Base-by-base conservation (phyloP, 1,140 invertebrate species). In the Oryctes rhinoceros region DNA sequence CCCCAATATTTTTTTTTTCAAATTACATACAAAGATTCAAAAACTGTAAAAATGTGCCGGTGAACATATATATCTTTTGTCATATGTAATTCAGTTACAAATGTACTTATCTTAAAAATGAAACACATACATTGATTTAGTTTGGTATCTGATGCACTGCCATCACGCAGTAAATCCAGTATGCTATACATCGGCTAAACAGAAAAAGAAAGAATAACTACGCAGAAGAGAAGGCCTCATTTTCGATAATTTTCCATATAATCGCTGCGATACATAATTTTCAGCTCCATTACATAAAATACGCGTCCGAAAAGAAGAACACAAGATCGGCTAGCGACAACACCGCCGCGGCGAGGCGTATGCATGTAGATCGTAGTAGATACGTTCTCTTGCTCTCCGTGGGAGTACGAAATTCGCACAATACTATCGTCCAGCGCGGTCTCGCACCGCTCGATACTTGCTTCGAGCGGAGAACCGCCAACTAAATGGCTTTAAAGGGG, bases 401-500 rank as follows among this genome's bases (percentile, higher is more conserved):
- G 65, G 20, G 65, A 24, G 65, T 67, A 30, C 65, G 65, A 24
- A 67, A 20, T 76, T 76, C 74, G 74, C 74, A 76, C 74, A 76
- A 76, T 76, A 76, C 74, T 76, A 35, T 9, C 10, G 15, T 20
- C 35, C 74, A 30, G 5, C 37, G n/a, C 9, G n/a, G 44, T 76
- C 74, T 11, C 44, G 48, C 79, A 74, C 65, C 71, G 81, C 81
- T 79, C 78, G 39, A 76, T 80, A 81, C 81, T 80, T 78, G 62
- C 62, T 83, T 78, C 82, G 81, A 75, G 80, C 81, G 80, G 80
- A 83, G 81, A 81, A 83, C 82, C 83, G 80, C 83, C 83, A 81
- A 81, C 83, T 53, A 83, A 81, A 83, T 81, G 80, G 83, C 82
- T 82, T 84, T 84, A 84, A 84, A 84, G 83, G 80, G 80, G 83